Base-by-base conservation (phyloP, 1,140 invertebrate species). In the Andrena cerasifolii region DNA sequence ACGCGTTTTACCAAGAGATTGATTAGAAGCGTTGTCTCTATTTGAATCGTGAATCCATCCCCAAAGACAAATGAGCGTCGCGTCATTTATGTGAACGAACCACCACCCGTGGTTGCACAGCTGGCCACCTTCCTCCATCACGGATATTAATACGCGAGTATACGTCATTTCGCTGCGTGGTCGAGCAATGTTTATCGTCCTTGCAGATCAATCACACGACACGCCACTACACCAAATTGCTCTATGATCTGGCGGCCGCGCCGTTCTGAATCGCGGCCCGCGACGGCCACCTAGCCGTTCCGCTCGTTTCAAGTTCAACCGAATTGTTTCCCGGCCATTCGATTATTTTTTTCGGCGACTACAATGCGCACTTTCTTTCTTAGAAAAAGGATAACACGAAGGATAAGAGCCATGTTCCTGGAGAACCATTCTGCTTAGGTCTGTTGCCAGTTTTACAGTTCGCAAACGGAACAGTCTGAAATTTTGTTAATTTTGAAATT, bases 11-110 rank as follows among this genome's bases (percentile, higher is more conserved):
- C 65, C 77, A 67, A 78, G 86, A 89, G 87, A 90, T 90, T 88
- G 89, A 90, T 90, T 86, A 80, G 84, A 51, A 68, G 63, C 79
- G 80, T 86, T 89, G 79, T 88, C 79, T 85, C 79, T 85, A 81
- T 90, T 88, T 85, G 86, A 89, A 90, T 85, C 78, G 86, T 85
- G 86, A 82, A 90, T 89, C 83, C 84, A 89, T 89, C 77, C 81
- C 82, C 89, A 83, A 86, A 91, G 90, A 91, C 89, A 90, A 91
- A 91, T 89, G 90, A 87, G 84, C 75, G 78, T 74, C 81, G 84
- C 81, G 83, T 83, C 87, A 87, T 91, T 90, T 86, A 89, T 84
- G 85, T 78, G 86, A 88, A 78, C 61, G 78, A 86, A 71, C 89
- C 86, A 84, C 90, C 88, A 84, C 90, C 88, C 87, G 79, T 87